Evolutionary conservation across 2,113 vertebrate species (phyloP), one percentile per base, ranked within the genome.

Genomic region (Paramormyrops kingsleyae): DNA sequence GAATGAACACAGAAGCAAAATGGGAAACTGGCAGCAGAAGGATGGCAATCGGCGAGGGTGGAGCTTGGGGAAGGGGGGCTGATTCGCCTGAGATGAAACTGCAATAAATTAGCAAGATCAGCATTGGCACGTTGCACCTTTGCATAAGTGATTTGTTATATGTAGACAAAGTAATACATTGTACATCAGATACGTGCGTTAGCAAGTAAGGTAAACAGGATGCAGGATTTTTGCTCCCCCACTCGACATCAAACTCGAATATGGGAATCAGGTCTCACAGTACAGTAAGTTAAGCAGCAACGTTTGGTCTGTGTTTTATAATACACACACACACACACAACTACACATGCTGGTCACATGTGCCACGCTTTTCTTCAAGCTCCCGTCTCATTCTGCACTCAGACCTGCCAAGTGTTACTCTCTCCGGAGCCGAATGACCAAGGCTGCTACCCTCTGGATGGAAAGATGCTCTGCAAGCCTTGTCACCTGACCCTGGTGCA

Each of bases 381-480:
- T 21, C 53, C 35, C 8, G 8, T 88, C 9, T 88, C 50, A 10
- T 50, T 70, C 90, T 15, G 0, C 5, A 91, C 39, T 0, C 94
- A 99, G 98, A 93, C 95, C 92, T 99, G 98, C 17, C 90, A 92
- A 53, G 93, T 95, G 0, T 95, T 96, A 35, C 95, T 99, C 88
- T 98, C 97, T 0, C 95, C 95, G 0, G 98, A 99, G 92, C 96
- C 98, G 0, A 97, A 96, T 0, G 97, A 99, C 31, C 92, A 94
- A 0, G 97, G 98, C 91, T 99, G 98, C 94, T 97, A 97, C 93
- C 97, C 98, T 0, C 93, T 98, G 94, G 95, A 96, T 0, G 92
- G 96, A 56, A 97, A 88, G 83, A 95, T 98, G 90, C 96, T 99
- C 92, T 99, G 98, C 93, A 98, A 97, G 90, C 90, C 96, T 0